A percentile compares a stretch with the other conserved stretches of the same genome.
phyloP scores from a whole-genome alignment of 2,113 vertebrate species.

The Typhlomys cinereus region DNA sequence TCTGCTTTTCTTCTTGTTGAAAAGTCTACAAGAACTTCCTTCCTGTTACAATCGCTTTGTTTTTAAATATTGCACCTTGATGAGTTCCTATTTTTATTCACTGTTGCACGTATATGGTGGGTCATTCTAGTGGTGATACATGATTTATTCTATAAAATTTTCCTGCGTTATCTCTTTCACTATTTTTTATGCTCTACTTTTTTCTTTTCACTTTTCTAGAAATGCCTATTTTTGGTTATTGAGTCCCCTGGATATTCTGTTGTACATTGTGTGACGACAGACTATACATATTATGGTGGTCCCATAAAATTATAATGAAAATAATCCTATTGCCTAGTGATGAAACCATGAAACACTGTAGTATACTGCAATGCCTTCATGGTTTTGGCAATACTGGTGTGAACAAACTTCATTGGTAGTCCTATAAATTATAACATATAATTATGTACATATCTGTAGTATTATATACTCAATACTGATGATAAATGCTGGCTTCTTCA shows the following conservation, averaged over 20 bases:
- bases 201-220: neutral
- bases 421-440: neutral
- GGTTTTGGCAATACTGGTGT: neutral
- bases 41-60: neutral
- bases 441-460: neutral
- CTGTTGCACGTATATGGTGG: neutral
- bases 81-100: neutral
- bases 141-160: neutral
- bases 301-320: neutral
- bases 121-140: neutral
- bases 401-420: neutral
- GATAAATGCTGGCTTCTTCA: neutral
- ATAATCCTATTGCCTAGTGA: neutral
- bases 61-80: neutral
- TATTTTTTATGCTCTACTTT: neutral
- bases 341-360: neutral
- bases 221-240: neutral
- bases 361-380: neutral
- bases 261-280: neutral
- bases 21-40: too few species aligned
- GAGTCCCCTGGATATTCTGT: neutral
- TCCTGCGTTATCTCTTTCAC: neutral
- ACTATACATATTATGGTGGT: neutral
- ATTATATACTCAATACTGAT: neutral
- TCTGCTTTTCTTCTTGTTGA: neutral